These are phyloP conservation scores for Orius laevigatus DNA, from an alignment of 1,140 invertebrate genomes.

Conservation along the genomic window DNA sequence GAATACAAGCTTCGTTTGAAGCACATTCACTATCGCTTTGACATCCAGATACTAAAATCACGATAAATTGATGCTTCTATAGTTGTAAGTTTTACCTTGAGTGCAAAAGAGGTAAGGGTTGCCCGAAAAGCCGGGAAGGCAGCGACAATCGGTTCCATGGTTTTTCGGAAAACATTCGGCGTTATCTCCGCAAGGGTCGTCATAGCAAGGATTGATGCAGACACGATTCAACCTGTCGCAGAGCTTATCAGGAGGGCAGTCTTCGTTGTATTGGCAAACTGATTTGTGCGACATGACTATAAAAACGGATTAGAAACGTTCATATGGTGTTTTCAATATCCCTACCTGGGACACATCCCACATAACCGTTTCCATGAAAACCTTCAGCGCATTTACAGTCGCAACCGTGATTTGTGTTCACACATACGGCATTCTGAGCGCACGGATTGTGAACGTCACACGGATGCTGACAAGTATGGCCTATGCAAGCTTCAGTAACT, in stretches of 20 bases:
- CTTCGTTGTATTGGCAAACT: conserved; percentile 77
- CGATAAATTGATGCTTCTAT: too few species aligned
- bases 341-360: conserved; percentile 57
- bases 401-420: conserved; percentile 71
- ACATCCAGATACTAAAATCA: conserved; percentile 41
- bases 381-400: conserved; percentile 72
- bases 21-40: conserved; percentile 48
- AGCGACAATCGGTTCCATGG: conserved; percentile 61
- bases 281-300: conserved; percentile 30
- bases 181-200: conserved; percentile 68
- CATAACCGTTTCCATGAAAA: conserved; percentile 70
- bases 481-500: conserved; percentile 63
- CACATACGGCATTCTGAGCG: conserved; percentile 64
- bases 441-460: conserved; percentile 69
- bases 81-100: conserved; percentile 29
- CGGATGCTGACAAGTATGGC: conserved; percentile 60
- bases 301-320: conserved; percentile 8
- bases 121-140: conserved; percentile 54
- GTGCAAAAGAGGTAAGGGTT: conserved; percentile 61
- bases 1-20: conserved; percentile 51
- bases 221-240: conserved; percentile 66
- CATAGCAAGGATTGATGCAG: conserved; percentile 67
- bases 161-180: conserved; percentile 61
- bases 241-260: conserved; percentile 62
- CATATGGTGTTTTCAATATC: not conserved